Conservation (phyloP, 2,113 vertebrate species). For the Lipophrys pholis region DNA sequence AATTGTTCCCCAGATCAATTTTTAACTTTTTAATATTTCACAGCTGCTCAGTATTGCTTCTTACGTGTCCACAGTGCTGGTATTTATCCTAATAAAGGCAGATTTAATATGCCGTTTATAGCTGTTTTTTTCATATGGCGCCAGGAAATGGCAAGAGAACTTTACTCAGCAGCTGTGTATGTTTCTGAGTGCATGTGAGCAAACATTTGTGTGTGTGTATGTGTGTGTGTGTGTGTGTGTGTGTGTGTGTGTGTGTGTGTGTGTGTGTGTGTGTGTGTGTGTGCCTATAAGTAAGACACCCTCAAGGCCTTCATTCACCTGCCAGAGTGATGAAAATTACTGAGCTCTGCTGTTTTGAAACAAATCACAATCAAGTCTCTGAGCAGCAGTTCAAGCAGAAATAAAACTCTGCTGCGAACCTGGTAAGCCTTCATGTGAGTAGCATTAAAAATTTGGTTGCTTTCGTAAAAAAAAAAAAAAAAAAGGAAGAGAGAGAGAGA, state of each 20-base stretch:
- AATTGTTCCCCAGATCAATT: slow-evolving; percentile 48
- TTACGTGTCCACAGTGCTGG: slow-evolving; percentile 46
- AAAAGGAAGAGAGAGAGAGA: background rate
- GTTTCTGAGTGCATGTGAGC: slow-evolving; percentile 31
- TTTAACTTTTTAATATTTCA: slow-evolving; percentile 61
- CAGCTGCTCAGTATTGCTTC: slow-evolving; percentile 47
- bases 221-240: slow-evolving; percentile 64
- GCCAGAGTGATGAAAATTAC: slow-evolving; percentile 66
- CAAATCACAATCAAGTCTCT: slow-evolving; percentile 72
- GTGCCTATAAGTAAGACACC: slow-evolving; percentile 56
- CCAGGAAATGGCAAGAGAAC: slow-evolving; percentile 49
- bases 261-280: slow-evolving; percentile 60
- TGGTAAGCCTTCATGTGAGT: slow-evolving; percentile 71
- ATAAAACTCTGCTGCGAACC: slow-evolving; percentile 60
- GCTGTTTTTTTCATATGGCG: slow-evolving; percentile 35
- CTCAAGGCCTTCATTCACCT: slow-evolving; percentile 57
- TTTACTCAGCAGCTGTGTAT: slow-evolving; percentile 42
- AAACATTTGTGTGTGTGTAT: slow-evolving; percentile 59
- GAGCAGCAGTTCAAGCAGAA: slow-evolving; percentile 61
- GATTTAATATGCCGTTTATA: slow-evolving; percentile 65
- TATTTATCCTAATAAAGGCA: slow-evolving; percentile 69
- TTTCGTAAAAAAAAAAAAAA: slow-evolving; percentile 33
- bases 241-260: slow-evolving; percentile 37
- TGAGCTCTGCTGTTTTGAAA: slow-evolving; percentile 70
- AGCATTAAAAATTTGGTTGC: slow-evolving; percentile 68